phyloP scores from a whole-genome alignment of 2,113 vertebrate genomes.

The Scomber colias region DNA sequence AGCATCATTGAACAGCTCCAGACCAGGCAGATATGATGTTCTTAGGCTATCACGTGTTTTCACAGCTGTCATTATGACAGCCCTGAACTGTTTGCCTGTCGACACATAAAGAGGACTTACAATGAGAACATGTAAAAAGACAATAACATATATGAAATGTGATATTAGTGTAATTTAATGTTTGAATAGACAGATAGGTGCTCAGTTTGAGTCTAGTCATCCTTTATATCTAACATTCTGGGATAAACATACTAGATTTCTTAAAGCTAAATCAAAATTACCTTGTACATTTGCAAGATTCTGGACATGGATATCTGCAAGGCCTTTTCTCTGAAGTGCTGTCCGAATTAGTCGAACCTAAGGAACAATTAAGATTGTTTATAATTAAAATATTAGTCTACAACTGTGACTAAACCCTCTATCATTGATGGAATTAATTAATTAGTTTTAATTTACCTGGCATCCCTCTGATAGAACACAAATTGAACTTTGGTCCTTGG shows the following conservation, averaged over 20 bases:
- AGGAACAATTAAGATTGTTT: not conserved
- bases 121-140: not conserved
- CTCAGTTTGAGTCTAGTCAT: not conserved
- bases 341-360: conserved; percentile 80
- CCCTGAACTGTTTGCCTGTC: conserved; percentile 91
- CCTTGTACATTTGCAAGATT: conserved; percentile 91
- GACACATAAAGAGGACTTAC: conserved; percentile 30
- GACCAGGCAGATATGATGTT: conserved; percentile 68
- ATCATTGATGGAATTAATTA: not conserved
- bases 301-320: conserved; percentile 86
- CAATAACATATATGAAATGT: not conserved
- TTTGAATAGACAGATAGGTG: not conserved
- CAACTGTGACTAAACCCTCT: not conserved
- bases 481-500: conserved; percentile 77
- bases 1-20: conserved; percentile 90
- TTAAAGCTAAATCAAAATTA: conserved; percentile 56
- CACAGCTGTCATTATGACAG: conserved; percentile 89
- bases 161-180: not conserved
- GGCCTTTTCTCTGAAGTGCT: conserved; percentile 77
- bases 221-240: not conserved
- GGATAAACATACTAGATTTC: not conserved
- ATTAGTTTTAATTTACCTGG: conserved; percentile 84
- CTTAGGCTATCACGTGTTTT: conserved; percentile 86
- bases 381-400: not conserved
- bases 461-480: conserved; percentile 90